phyloP scores from a whole-genome alignment of 2,888 invertebrate genomes.

The Papilio protenor region DNA sequence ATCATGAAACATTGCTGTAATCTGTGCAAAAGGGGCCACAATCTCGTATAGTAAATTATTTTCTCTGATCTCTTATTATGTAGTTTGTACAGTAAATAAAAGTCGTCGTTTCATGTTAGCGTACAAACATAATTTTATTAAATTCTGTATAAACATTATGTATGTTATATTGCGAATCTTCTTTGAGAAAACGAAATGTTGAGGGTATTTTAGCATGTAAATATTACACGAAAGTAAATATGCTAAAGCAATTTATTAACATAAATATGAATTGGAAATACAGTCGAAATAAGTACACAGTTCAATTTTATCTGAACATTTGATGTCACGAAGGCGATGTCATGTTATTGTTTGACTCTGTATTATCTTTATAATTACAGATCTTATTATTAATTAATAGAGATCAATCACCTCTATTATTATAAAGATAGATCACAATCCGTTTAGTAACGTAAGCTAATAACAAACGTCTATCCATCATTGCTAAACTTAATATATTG shows the following conservation, averaged over 20 bases:
- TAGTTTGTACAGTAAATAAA: not conserved
- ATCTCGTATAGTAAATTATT: constrained; percentile 25
- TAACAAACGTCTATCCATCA: constrained; percentile 3
- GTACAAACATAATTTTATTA: not conserved
- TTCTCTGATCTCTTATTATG: constrained; percentile 26
- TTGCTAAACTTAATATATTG: not conserved
- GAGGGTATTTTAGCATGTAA: not conserved
- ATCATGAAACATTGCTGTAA: not conserved
- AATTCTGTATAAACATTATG: not conserved
- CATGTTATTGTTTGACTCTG: not conserved
- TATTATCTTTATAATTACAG: not conserved
- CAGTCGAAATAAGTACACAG: too few species aligned
- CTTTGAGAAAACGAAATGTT: not conserved
- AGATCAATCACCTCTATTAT: not conserved
- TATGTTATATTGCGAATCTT: not conserved
- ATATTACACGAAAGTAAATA: not conserved
- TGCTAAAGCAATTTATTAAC: too few species aligned
- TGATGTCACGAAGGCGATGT: not conserved
- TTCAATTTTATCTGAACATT: not conserved
- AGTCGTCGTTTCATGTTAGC: not conserved
- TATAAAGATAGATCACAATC: not conserved
- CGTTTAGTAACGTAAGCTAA: not conserved
- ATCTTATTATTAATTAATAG: not conserved
- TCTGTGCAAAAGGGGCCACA: not conserved
- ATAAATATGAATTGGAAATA: too few species aligned